Evolutionary conservation across 2,113 vertebrate genomes (phyloP).

Genomic region (Pterocles gutturalis): DNA sequence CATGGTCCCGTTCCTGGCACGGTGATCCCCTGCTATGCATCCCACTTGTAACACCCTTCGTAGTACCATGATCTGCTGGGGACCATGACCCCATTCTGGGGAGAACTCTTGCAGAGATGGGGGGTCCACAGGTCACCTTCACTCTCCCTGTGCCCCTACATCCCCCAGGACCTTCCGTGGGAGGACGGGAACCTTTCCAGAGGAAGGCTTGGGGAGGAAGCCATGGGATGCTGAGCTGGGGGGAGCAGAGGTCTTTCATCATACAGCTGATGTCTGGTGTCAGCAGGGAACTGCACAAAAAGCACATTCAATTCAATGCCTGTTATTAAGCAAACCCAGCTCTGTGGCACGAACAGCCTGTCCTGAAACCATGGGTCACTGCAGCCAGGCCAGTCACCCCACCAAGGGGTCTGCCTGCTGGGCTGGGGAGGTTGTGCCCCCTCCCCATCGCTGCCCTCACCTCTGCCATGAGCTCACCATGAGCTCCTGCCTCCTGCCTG

Average conservation of each 20-base stretch:
- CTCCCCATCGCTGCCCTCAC: fast-evolving
- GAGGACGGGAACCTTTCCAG: not conserved
- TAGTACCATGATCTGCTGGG: not conserved
- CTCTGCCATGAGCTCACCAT: fast-evolving
- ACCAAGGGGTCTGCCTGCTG: not conserved
- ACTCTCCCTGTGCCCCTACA: not conserved
- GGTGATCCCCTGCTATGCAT: fast-evolving
- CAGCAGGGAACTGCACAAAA: not conserved
- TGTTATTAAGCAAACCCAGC: constrained; percentile 16
- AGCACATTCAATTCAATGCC: constrained; percentile 41
- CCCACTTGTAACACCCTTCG: not conserved
- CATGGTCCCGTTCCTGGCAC: not conserved
- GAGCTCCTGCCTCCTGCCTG: fast-evolving
- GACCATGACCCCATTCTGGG: not conserved
- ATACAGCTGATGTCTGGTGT: not conserved
- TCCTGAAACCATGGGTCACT: not conserved
- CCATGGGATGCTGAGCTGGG: not conserved
- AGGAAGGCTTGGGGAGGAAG: not conserved
- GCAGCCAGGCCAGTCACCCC: not conserved
- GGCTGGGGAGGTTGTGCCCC: not conserved
- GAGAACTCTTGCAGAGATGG: not conserved
- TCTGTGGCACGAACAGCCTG: constrained; percentile 31
- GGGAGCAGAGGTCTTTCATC: constrained; percentile 38
- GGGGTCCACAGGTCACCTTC: not conserved
- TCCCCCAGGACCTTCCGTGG: not conserved